A percentile compares a stretch with the other conserved stretches of the same genome.
Evolutionary conservation across 2,113 vertebrate genomes (phyloP).

Genomic region (Arothron firmamentum): DNA sequence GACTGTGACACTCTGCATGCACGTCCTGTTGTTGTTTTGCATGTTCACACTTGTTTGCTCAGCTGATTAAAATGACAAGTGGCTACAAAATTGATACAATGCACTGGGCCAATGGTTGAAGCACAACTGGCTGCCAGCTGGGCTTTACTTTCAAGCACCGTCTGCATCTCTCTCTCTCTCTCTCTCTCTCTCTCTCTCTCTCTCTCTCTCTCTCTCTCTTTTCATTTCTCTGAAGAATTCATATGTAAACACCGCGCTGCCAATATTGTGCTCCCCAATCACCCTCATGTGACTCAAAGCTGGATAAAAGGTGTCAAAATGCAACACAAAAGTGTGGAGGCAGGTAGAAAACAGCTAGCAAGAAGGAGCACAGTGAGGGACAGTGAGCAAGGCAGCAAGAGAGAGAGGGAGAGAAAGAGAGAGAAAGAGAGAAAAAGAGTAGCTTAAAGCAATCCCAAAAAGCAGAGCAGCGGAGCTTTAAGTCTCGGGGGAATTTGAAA

Average conservation of each 20-base stretch:
- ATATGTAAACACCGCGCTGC: conserved; percentile 24
- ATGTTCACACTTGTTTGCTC: conserved; percentile 24
- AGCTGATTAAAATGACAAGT: conserved; percentile 12
- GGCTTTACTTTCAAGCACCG: no score
- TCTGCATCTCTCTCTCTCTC: no score
- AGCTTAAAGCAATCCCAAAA: conserved; percentile 63
- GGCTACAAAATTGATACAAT: conserved; percentile 50
- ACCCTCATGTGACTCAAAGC: conserved; percentile 42
- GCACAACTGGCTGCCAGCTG: no score
- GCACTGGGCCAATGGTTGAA: conserved; percentile 18
- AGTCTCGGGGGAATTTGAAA: conserved; percentile 69
- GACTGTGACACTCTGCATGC: neutral
- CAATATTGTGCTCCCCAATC: conserved; percentile 32
- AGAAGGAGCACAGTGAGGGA: conserved; percentile 18
- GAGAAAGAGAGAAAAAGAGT: conserved; percentile 41
- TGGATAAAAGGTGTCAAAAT: conserved; percentile 8
- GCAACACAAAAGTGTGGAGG: conserved; percentile 32
- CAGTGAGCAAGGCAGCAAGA: neutral
- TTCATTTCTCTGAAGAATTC: neutral
- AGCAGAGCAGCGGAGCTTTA: conserved; percentile 66
- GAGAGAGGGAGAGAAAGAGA: conserved; percentile 35
- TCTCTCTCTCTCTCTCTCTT: no score
- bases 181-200: no score
- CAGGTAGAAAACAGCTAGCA: conserved; percentile 37
- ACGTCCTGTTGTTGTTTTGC: neutral